phyloP scores from a whole-genome alignment of 2,113 vertebrate genomes.

The Pungitius pungitius region DNA sequence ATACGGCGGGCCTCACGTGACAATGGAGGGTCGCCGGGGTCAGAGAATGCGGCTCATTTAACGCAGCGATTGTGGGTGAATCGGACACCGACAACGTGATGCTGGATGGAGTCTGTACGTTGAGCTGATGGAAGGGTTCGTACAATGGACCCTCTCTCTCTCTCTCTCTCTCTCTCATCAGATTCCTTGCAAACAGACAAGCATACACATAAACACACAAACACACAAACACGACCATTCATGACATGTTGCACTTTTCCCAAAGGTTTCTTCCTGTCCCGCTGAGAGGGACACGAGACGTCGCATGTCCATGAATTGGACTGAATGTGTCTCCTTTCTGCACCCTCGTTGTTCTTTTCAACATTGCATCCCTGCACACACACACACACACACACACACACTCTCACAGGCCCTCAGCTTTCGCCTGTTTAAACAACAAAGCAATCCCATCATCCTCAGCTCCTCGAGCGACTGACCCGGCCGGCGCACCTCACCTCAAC shows the following conservation, averaged over 20 bases:
- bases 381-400: constrained; percentile 4
- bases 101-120: constrained; percentile 24
- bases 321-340: background rate
- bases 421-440: constrained; percentile 51
- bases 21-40: too few relatives aligned
- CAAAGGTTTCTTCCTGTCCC: too few relatives aligned
- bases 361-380: constrained; percentile 7
- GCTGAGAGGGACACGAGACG: too few relatives aligned
- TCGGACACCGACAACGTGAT: too few relatives aligned
- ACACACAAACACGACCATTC: background rate
- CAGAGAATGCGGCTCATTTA: too few relatives aligned
- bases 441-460: constrained; percentile 17
- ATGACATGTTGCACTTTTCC: too few relatives aligned
- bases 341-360: constrained; percentile 33
- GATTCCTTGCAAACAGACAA: background rate
- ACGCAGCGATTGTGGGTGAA: too few relatives aligned
- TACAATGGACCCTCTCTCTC: constrained; percentile 7
- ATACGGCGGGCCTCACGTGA: too few relatives aligned
- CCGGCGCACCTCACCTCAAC: background rate
- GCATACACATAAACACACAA: background rate
- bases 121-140: constrained; percentile 7
- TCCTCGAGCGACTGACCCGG: background rate
- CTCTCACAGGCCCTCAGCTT: background rate
- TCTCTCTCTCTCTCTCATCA: background rate
- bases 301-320: too few relatives aligned